phyloP scores from a whole-genome alignment of 2,888 invertebrate genomes.

The Coenonympha glycerion region DNA sequence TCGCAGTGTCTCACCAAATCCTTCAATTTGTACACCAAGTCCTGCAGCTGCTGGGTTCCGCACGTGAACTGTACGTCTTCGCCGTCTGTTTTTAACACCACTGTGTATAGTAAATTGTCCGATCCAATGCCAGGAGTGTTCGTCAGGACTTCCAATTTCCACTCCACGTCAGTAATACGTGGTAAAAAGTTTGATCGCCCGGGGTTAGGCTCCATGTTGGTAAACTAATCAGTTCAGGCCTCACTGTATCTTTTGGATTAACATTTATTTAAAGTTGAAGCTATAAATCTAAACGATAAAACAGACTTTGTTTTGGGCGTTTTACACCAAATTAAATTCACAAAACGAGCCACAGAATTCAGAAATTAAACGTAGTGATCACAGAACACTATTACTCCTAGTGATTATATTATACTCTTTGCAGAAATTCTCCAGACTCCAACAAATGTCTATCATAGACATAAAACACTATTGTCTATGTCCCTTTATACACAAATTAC shows the following conservation, averaged over 20 bases:
- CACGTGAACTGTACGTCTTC: conserved; percentile 77
- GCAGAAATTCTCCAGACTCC: no score
- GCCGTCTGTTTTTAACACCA: conserved; percentile 61
- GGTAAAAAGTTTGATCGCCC: conserved; percentile 50
- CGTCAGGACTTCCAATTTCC: conserved; percentile 76
- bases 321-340: no score
- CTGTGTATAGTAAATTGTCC: conserved; percentile 63
- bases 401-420: no score
- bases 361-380: no score
- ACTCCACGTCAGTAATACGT: conserved; percentile 75
- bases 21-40: conserved; percentile 80
- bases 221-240: neutral
- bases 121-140: conserved; percentile 59
- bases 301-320: no score
- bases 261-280: neutral
- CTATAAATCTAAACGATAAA: neutral
- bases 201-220: conserved; percentile 24
- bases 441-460: no score
- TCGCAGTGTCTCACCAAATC: conserved; percentile 79
- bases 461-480: no score
- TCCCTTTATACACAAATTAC: no score
- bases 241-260: neutral
- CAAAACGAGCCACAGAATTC: no score
- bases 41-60: conserved; percentile 78
- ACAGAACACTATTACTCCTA: no score